Evolutionary conservation across 37 sponge, comb jelly and placozoan genomes (phyloP).

Genomic region (Crambe crambe): DNA sequence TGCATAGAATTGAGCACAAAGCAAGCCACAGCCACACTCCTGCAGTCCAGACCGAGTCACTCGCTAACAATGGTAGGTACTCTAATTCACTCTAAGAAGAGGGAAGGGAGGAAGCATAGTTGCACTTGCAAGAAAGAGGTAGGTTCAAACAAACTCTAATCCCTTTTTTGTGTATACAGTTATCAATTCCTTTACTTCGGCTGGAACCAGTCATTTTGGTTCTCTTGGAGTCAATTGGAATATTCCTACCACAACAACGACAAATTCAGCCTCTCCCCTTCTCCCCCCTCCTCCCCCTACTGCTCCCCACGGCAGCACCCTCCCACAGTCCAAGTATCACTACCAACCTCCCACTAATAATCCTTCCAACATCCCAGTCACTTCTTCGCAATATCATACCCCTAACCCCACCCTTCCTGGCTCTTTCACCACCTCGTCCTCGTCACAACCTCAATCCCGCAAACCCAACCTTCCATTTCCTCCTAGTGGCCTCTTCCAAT

Average conservation of each 20-base stretch:
- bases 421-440: neutral
- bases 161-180: neutral
- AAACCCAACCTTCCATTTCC: neutral
- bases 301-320: neutral
- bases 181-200: neutral
- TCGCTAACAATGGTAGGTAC: neutral
- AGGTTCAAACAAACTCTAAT: neutral
- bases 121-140: neutral
- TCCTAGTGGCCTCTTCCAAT: neutral
- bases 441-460: neutral
- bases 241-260: neutral
- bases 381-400: neutral
- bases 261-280: neutral
- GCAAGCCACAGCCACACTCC: no score
- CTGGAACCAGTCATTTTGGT: conserved; percentile 49
- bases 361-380: neutral
- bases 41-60: neutral
- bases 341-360: neutral
- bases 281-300: neutral
- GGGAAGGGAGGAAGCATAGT: neutral
- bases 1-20: no score
- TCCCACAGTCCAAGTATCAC: neutral
- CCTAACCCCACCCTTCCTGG: neutral
- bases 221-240: conserved; percentile 64
- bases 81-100: neutral